These are phyloP conservation scores for Drosophila subpulchrella DNA, from an alignment of 1,140 invertebrate genomes.

Conservation along the genomic window DNA sequence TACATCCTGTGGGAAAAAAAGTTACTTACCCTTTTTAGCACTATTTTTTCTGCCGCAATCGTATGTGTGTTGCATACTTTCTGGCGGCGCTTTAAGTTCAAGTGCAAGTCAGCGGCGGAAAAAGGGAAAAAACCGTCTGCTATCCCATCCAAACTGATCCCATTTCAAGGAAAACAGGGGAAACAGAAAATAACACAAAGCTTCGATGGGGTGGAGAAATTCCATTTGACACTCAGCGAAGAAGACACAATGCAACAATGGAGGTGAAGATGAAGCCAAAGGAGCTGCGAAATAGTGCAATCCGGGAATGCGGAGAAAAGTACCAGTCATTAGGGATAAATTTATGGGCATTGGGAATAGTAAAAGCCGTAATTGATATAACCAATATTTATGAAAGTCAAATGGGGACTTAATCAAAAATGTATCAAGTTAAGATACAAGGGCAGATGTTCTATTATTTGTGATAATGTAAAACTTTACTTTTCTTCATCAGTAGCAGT, in stretches of 20 bases:
- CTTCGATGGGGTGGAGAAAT: not conserved
- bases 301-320: not conserved
- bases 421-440: not conserved
- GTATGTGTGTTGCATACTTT: conserved; percentile 43
- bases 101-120: conserved; percentile 49
- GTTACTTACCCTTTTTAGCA: too few relatives aligned
- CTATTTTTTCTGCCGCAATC: not conserved
- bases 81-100: conserved; percentile 67
- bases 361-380: not conserved
- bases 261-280: conserved; percentile 8
- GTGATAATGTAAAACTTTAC: too few relatives aligned
- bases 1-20: not conserved
- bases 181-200: not conserved
- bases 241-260: conserved; percentile 25
- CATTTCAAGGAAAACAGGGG: conserved; percentile 22
- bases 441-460: too few relatives aligned
- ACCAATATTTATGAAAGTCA: conserved; percentile 2
- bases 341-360: conserved; percentile 5
- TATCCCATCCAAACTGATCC: conserved; percentile 22
- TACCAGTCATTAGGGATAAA: conserved; percentile 1
- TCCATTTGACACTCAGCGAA: conserved; percentile 49
- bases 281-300: conserved; percentile 10
- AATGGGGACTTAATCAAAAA: not conserved
- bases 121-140: conserved; percentile 2
- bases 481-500: too few relatives aligned